Evolutionary conservation across 2,888 invertebrate genomes (phyloP), one percentile per base, ranked within the genome.

Genomic region (Campopleginae sp.): DNA sequence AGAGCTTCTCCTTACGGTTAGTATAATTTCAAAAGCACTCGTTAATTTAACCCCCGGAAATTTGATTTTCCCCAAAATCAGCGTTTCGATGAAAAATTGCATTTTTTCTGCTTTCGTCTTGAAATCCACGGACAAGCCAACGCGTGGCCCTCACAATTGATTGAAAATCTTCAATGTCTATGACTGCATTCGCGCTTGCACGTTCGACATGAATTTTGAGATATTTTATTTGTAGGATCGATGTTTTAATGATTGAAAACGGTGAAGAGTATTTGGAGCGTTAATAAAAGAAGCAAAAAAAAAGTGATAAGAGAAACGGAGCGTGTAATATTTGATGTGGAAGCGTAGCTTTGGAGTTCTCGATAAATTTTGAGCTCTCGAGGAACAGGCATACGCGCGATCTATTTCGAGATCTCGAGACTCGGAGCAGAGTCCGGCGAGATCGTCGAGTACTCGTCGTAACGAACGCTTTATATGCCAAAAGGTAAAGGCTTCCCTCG

Each of bases 1-100:
- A 95, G 97, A 75, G 96, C 97, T 27, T 97, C 97, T 1, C 97
- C 97, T 0, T 97, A 97, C 92, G 97, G 97, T 96, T 92, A 92
- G 92, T 89, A n/a, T n/a, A 63, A 8, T 10, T 54, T 71, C 63
- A 7, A n/a, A n/a, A 44, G 23, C 23, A n/a, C 14, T 48, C 54
- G 8, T 23, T 12, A 27, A 54, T 23, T 12, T 27, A 2, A 23
- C 12, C 23, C 8, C 19, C 51, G 51, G 2, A 54, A 23, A 54
- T 23, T 12, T 10, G 19, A 19, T 27, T 19, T 58, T 5, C 5
- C 14, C 1, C 5, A 4, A 27, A 27, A 27, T 27, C 5, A 14
- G 14, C 27, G 3, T 14, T 27, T 14, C 5, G 4, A 27, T 27
- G 58, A 0, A 4, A 27, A 58, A 27, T 4, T 27, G 27, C 46